Evolutionary conservation across 1,140 invertebrate species (phyloP).

Genomic region (Galendromus occidentalis): DNA sequence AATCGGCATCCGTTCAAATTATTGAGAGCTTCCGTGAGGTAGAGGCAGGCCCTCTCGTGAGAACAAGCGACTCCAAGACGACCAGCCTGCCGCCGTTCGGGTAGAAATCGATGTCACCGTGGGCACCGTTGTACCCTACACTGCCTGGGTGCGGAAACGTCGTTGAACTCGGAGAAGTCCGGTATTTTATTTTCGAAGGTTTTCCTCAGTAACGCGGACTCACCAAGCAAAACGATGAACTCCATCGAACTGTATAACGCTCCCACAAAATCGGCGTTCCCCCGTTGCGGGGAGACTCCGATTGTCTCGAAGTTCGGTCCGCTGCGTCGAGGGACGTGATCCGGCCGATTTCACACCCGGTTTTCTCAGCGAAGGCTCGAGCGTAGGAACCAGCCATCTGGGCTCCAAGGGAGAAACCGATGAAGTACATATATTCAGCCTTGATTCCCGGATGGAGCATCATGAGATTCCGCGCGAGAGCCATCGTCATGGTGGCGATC

Average conservation of each 20-base stretch:
- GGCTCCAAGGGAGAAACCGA: slow-evolving; percentile 41
- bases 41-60: background rate
- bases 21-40: background rate
- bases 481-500: background rate
- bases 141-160: background rate
- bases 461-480: background rate
- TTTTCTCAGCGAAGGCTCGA: slow-evolving; percentile 16
- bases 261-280: slow-evolving; percentile 47
- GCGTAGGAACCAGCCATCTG: slow-evolving; percentile 38
- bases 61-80: background rate
- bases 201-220: too few relatives aligned
- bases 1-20: background rate
- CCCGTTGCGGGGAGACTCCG: slow-evolving; percentile 28
- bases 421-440: slow-evolving; percentile 30
- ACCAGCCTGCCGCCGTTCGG: background rate
- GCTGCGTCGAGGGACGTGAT: slow-evolving; percentile 43
- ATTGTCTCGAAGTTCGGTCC: slow-evolving; percentile 37
- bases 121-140: background rate
- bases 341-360: background rate
- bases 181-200: too few relatives aligned
- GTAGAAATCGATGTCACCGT: background rate
- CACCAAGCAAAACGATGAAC: slow-evolving; percentile 13
- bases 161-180: too few relatives aligned
- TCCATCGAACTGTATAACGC: slow-evolving; percentile 44
- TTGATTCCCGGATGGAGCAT: background rate